Percentiles rank a stretch among this genome's conserved stretches.
Evolutionary conservation across 1,140 invertebrate species (phyloP).

Genomic region (Brachionus koreanus): DNA sequence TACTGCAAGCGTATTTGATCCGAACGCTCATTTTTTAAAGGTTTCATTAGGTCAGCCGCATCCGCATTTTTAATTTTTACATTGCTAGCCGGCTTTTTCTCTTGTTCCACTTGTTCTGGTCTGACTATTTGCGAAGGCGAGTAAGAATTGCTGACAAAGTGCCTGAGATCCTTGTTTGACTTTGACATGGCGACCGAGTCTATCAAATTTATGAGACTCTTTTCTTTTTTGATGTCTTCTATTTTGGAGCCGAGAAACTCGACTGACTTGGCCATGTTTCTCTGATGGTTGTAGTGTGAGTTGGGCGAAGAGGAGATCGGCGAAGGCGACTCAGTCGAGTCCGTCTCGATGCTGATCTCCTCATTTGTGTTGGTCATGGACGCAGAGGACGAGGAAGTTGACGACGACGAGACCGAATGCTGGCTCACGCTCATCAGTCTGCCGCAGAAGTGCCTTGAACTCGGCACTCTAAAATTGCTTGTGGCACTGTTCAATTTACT

Average conservation of each 20-base stretch:
- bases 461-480: constrained; percentile 19
- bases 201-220: not conserved
- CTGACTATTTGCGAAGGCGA: constrained; percentile 40
- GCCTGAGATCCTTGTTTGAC: constrained; percentile 12
- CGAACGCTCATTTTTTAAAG: not conserved
- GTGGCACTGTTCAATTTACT: not conserved
- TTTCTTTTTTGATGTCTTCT: constrained; percentile 24
- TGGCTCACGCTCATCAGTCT: not conserved
- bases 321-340: not conserved
- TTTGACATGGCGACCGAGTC: not conserved
- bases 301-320: constrained; percentile 13
- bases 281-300: not conserved
- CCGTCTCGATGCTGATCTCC: constrained; percentile 13
- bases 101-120: not conserved
- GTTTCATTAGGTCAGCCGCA: not conserved
- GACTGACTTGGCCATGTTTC: constrained; percentile 5
- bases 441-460: constrained; percentile 40
- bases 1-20: constrained; percentile 10
- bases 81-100: not conserved
- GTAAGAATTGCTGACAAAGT: constrained; percentile 7
- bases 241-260: not conserved
- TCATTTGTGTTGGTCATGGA: not conserved
- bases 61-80: not conserved
- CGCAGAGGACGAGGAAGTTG: not conserved
- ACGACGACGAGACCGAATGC: not conserved